Evolutionary conservation across 2,113 vertebrate species (phyloP), one percentile per base, ranked within the genome.

Genomic region (Oriolus oriolus): DNA sequence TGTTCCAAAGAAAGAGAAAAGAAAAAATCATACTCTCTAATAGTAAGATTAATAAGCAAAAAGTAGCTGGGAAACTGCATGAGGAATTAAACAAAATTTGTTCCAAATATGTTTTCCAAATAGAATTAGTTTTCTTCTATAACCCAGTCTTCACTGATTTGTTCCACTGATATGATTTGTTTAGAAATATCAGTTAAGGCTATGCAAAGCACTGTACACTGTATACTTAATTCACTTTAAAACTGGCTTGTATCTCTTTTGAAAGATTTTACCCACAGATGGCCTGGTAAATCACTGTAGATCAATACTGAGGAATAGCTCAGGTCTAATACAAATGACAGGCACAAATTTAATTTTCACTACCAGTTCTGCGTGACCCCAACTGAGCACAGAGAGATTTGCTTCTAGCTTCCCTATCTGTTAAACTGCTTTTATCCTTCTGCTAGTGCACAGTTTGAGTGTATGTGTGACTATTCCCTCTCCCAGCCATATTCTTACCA

Each of bases 291-390:
- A 64, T 90, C 65, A 57, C 15, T 35, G 65, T 56, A 53, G 47
- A 47, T 68, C 35, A 41, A n/a, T 57, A 73, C 0, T 3, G 4
- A 90, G 35, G 30, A 60, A 19, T 20, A 54, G 41, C 28, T 87
- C 37, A 30, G 44, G 22, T 79, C 42, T 84, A 12, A 17, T 56
- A 59, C 39, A 84, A 81, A 54, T 35, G 8, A 69, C 31, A 65
- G 49, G 30, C 61, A 75, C 30, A 82, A 57, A 74, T 61, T 77
- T 61, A 84, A 87, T 61, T 70, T 60, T 31, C 37, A 21, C 17
- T 68, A 26, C 8, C 16, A 37, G 16, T 66, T 89, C 74, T 50
- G 30, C 0, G 0, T 0, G 10, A 49, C 8, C 52, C 1, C 30
- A 76, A 49, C n/a, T 76, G 37, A 80, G 31, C 45, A 54, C 41